Base-by-base conservation (phyloP, 2,888 invertebrate species). In the Drosophila neutralis region DNA sequence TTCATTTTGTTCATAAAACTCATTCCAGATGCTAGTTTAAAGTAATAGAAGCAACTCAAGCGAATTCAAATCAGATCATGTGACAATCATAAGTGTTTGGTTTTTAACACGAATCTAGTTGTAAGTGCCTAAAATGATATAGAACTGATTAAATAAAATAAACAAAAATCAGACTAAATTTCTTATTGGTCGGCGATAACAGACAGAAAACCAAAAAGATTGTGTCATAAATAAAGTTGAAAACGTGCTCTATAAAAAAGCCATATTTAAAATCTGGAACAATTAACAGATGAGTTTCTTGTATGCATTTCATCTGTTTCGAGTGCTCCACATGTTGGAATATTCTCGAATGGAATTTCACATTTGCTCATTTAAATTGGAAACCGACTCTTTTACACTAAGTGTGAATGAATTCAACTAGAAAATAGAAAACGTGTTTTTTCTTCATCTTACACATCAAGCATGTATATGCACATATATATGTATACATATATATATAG, bases 381-480 rank as follows among this genome's bases (percentile, higher is more conserved):
- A 78, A 78, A 58, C 64, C 61, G 73, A 64, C 66, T 72, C 66
- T 31, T 73, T 87, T 85, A 78, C 62, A 67, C 40, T 53, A 66
- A 79, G 82, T 83, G 83, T 87, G 83, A 85, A 83, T 82, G 83
- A 85, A 64, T 71, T 75, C 61, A 56, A 45, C 21, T 35, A 66
- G 64, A 73, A 74, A 71, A 63, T 59, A 61, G 24, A 45, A 60
- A 33, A 61, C 60, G 33, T 42, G 52, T 58, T 27, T 59, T 60
- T 49, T 53, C 48, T 57, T 38, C 29, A 56, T 63, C 21, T 45
- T 38, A 59, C 33, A 42, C 36, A 57, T 38, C 10, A 52, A 45
- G 42, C 62, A 66, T 64, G 58, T 77, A 52, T 67, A 58, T 57
- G 63, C 57, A 69, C 59, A 69, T 4, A 35, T 11, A 45, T 57